Evolutionary conservation across 2,797 vertebrate species (phyloP).

Genomic region (Todus mexicanus): DNA sequence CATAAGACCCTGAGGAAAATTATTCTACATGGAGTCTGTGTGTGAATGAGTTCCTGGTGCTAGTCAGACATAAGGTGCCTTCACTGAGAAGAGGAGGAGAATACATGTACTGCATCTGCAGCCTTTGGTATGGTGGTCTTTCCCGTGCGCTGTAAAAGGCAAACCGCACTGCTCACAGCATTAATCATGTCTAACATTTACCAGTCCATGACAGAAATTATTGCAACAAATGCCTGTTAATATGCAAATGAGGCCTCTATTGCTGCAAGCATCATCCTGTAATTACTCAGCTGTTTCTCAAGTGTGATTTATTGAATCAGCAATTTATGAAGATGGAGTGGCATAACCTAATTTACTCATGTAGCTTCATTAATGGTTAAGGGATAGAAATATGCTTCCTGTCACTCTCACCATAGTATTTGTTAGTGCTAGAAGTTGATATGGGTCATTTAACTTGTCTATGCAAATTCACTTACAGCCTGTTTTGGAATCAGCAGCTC

Average conservation of each 20-base stretch:
- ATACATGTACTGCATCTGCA: not conserved
- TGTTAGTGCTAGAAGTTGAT: slow-evolving; percentile 54
- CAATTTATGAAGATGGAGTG: slow-evolving; percentile 71
- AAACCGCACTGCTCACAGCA: slow-evolving; percentile 25
- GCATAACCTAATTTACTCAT: slow-evolving; percentile 73
- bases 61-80: not conserved
- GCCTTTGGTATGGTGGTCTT: not conserved
- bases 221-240: slow-evolving; percentile 72
- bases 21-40: not conserved
- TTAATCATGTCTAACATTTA: slow-evolving; percentile 70
- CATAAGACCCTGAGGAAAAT: not conserved
- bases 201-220: slow-evolving; percentile 63
- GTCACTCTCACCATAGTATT: slow-evolving; percentile 69
- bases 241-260: slow-evolving; percentile 65
- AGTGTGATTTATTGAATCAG: slow-evolving; percentile 73
- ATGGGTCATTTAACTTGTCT: slow-evolving; percentile 60
- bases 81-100: not conserved
- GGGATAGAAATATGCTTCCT: slow-evolving; percentile 69
- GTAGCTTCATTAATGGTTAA: slow-evolving; percentile 78
- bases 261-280: slow-evolving; percentile 61
- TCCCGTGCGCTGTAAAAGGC: slow-evolving; percentile 30
- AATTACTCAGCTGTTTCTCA: slow-evolving; percentile 79
- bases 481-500: slow-evolving; percentile 17
- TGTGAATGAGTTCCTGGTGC: not conserved
- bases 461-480: slow-evolving; percentile 31